phyloP scores from a whole-genome alignment of 2,888 invertebrate genomes.

The Bedellia somnulentella region DNA sequence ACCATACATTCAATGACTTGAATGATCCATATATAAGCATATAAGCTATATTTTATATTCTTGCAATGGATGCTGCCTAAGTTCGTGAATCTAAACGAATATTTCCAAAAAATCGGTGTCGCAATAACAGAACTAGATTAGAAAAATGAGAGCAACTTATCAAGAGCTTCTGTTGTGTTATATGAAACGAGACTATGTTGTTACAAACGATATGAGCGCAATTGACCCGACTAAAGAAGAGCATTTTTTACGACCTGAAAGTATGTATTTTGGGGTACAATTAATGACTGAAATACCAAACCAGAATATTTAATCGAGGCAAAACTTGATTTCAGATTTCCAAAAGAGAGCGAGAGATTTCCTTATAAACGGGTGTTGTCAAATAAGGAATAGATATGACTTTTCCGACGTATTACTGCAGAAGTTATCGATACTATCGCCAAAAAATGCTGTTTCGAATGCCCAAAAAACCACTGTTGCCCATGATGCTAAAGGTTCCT shows the following conservation, averaged over 20 bases:
- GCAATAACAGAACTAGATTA: not conserved
- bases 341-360: too few relatives aligned
- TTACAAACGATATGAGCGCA: not conserved
- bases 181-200: not conserved
- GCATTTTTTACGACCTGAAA: not conserved
- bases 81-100: not conserved
- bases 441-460: too few relatives aligned
- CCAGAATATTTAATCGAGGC: too few relatives aligned
- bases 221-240: not conserved
- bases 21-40: not conserved
- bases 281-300: too few relatives aligned
- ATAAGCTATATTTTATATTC: conserved; percentile 4
- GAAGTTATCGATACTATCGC: too few relatives aligned
- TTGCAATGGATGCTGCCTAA: conserved; percentile 4
- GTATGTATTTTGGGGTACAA: not conserved
- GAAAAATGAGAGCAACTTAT: conserved; percentile 1
- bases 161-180: not conserved
- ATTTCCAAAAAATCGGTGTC: conserved; percentile 1
- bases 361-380: too few relatives aligned
- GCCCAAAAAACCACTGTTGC: too few relatives aligned
- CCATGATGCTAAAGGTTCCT: too few relatives aligned
- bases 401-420: too few relatives aligned
- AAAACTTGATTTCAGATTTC: too few relatives aligned
- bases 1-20: not conserved
- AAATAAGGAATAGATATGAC: too few relatives aligned